Evolutionary conservation across 2,113 vertebrate species (phyloP), one percentile per base, ranked within the genome.

Genomic region (Menura novaehollandiae): DNA sequence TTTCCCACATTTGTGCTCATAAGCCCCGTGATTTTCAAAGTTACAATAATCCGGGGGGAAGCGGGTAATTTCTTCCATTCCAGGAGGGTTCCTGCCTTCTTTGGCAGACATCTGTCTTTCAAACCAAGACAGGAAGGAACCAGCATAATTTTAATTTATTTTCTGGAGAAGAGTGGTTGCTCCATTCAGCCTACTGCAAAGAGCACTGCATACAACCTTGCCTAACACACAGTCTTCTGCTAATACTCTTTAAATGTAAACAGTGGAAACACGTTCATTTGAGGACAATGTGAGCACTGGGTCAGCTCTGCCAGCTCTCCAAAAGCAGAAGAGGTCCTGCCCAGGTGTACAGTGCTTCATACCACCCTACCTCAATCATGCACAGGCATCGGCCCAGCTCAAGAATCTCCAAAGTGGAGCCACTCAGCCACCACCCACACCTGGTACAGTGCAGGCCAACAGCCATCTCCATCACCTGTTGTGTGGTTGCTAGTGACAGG

Each of bases 221-320:
- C 35, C 68, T 59, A 51, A 19, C 46, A 52, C 2, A 2, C 37
- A 39, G 39, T 4, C 32, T 32, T 58, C 71, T 69, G 51, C 49
- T 79, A 85, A 93, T 46, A 14, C 39, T 74, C 63, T 82, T 88
- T 21, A 55, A 69, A 84, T 9, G 44, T 63, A 63, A 94, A 81
- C 51, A 67, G 24, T 9, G 33, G 49, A 26, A 71, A 35, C 3
- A 1, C 1, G 1, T 88, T 88, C 32, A 6, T 69, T 30, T 77
- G 63, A 93, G 72, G 72, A 93, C 67, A 87, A 30, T 2, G 8
- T 2, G 18, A 76, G 37, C 19, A 2, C 32, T 18, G 39, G 86
- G 55, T 47, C 79, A 92, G 80, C 52, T 85, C 26, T 23, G 23
- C 28, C 35, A 52, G n/a, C 63, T 39, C 72, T 91, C 53, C 63